phyloP scores from a whole-genome alignment of 2,888 invertebrate species.

The Pycnomerus fuliginosus region DNA sequence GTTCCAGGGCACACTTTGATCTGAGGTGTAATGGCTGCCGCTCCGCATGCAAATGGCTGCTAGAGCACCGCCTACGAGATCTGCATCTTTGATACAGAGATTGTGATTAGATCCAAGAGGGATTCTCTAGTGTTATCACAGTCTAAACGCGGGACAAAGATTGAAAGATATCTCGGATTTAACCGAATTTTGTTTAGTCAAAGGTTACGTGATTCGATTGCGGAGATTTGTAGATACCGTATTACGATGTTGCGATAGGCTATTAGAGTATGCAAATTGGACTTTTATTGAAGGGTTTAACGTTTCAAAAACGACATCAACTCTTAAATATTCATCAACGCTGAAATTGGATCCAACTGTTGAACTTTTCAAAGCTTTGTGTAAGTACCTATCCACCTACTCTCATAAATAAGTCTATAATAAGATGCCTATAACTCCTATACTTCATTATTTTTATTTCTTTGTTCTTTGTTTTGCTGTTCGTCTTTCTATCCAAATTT shows the following conservation, averaged over 20 bases:
- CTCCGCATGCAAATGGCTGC: conserved; percentile 50
- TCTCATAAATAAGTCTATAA: too few relatives aligned
- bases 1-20: conserved; percentile 47
- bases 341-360: too few relatives aligned
- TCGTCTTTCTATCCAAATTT: too few relatives aligned
- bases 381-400: too few relatives aligned
- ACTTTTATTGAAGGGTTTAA: conserved; percentile 13
- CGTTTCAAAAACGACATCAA: too few relatives aligned
- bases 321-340: too few relatives aligned
- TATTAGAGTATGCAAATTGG: conserved; percentile 16
- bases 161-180: conserved; percentile 30
- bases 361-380: too few relatives aligned
- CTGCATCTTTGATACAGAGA: conserved; percentile 25
- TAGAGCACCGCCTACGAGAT: conserved; percentile 37
- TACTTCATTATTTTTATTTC: too few relatives aligned
- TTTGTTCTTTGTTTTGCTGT: too few relatives aligned
- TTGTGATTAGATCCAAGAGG: conserved; percentile 18
- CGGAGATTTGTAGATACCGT: conserved; percentile 30
- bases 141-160: conserved; percentile 24
- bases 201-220: conserved; percentile 31
- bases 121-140: conserved; percentile 20
- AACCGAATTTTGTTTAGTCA: conserved; percentile 28
- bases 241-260: too few relatives aligned
- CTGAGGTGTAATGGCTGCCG: conserved; percentile 50
- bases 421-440: too few relatives aligned